Evolutionary conservation across 2,888 invertebrate species (phyloP).

Genomic region (Agelastica alni): DNA sequence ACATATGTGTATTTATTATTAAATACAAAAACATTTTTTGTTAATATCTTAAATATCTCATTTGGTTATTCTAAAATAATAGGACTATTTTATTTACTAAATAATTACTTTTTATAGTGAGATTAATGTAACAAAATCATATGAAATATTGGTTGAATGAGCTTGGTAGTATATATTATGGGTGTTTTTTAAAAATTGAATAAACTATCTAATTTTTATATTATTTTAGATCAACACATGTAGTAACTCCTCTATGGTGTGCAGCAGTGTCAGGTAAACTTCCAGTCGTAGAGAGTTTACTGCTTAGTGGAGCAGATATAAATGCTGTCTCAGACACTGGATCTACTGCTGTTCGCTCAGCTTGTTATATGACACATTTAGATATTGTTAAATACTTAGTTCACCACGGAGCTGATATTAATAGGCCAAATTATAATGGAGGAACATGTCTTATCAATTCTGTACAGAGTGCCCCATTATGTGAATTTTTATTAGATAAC

Average conservation of each 20-base stretch:
- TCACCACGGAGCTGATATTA: conserved; percentile 80
- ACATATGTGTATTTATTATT: no score
- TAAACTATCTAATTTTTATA: background rate
- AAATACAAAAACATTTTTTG: no score
- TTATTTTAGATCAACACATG: conserved; percentile 69
- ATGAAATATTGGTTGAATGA: no score
- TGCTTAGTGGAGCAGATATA: conserved; percentile 80
- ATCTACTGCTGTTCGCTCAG: conserved; percentile 86
- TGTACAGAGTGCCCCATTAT: conserved; percentile 83
- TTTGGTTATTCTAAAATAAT: no score
- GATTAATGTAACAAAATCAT: no score
- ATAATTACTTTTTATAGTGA: no score
- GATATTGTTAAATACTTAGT: conserved; percentile 79
- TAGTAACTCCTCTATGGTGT: conserved; percentile 89
- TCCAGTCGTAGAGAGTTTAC: conserved; percentile 75
- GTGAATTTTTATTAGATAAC: conserved; percentile 76
- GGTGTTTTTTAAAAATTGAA: background rate
- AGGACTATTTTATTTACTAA: no score
- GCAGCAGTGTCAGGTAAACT: conserved; percentile 86
- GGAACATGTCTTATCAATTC: conserved; percentile 94
- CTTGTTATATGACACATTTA: conserved; percentile 90
- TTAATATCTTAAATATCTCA: no score
- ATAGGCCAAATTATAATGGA: conserved; percentile 85
- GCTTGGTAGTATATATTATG: no score
- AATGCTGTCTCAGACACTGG: conserved; percentile 87